A percentile compares a stretch with the other conserved stretches of the same genome.
phyloP scores from a whole-genome alignment of 1,140 invertebrate species.

The Sarcophaga bullata region DNA sequence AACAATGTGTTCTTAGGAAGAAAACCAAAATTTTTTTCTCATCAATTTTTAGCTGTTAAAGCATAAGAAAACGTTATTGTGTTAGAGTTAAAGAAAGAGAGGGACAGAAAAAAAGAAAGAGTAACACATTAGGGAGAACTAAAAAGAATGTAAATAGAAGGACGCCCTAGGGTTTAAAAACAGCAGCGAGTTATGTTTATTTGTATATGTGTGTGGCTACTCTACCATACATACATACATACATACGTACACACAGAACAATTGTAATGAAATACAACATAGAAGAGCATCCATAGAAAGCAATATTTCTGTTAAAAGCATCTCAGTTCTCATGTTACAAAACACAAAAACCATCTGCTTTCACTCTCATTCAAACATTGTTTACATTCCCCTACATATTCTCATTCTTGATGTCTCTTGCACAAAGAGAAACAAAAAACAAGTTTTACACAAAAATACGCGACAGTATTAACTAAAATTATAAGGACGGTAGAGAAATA shows the following conservation, averaged over 20 bases:
- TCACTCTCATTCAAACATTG: slow-evolving; percentile 28
- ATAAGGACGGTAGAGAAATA: neutral
- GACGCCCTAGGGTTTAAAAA: neutral
- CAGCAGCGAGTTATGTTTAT: neutral
- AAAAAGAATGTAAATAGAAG: neutral
- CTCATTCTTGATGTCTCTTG: neutral
- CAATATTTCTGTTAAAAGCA: slow-evolving; percentile 34
- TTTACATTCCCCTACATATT: neutral
- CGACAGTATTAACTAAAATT: neutral
- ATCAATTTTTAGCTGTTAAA: too few relatives aligned
- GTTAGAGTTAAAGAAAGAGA: too few relatives aligned
- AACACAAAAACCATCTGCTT: slow-evolving; percentile 18
- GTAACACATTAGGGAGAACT: too few relatives aligned
- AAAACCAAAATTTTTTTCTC: too few relatives aligned
- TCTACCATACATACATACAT: neutral
- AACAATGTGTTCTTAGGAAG: too few relatives aligned
- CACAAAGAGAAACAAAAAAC: too few relatives aligned
- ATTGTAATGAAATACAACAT: neutral
- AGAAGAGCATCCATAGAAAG: neutral
- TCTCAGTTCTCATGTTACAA: slow-evolving; percentile 27
- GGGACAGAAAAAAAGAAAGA: too few relatives aligned
- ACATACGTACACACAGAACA: neutral
- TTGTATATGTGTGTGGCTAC: too few relatives aligned
- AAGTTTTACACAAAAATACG: too few relatives aligned
- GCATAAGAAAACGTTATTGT: too few relatives aligned